Conservation (phyloP, 2,888 invertebrate genomes). For the Lithophane socia region DNA sequence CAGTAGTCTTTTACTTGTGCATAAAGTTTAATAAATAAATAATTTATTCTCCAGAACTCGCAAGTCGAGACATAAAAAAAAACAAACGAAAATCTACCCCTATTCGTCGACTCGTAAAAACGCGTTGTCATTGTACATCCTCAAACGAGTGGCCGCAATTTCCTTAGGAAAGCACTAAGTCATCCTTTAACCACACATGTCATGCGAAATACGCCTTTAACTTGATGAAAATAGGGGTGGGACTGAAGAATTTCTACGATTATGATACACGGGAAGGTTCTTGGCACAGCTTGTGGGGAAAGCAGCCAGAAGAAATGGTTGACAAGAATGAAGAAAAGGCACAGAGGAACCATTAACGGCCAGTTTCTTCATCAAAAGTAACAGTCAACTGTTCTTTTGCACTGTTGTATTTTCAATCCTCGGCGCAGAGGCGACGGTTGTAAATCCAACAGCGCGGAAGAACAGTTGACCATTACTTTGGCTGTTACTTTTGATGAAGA, state of each 20-base stretch:
- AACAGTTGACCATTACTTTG: too few species aligned
- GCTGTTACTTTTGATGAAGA: too few species aligned
- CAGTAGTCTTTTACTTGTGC: too few species aligned
- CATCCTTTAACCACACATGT: constrained; percentile 86
- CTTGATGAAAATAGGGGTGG: constrained; percentile 77
- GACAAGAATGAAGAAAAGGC: not conserved
- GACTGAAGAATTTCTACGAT: constrained; percentile 73
- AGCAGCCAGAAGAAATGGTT: not conserved
- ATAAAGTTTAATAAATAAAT: too few species aligned
- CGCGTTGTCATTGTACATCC: constrained; percentile 84
- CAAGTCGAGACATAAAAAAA: constrained; percentile 59
- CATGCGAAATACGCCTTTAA: constrained; percentile 80
- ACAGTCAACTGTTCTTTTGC: too few species aligned
- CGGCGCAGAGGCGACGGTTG: too few species aligned
- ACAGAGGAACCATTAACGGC: not conserved
- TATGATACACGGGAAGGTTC: constrained; percentile 69
- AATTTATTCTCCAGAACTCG: constrained; percentile 56
- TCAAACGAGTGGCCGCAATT: constrained; percentile 86
- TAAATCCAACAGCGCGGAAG: too few species aligned
- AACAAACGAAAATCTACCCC: constrained; percentile 61
- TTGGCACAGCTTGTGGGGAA: constrained; percentile 54
- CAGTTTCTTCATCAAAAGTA: too few species aligned
- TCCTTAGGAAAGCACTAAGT: constrained; percentile 83
- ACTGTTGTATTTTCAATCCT: too few species aligned
- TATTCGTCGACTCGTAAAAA: constrained; percentile 77